Evolutionary conservation across 2,113 vertebrate species (phyloP).

Genomic region (Vanacampus margaritifer): DNA sequence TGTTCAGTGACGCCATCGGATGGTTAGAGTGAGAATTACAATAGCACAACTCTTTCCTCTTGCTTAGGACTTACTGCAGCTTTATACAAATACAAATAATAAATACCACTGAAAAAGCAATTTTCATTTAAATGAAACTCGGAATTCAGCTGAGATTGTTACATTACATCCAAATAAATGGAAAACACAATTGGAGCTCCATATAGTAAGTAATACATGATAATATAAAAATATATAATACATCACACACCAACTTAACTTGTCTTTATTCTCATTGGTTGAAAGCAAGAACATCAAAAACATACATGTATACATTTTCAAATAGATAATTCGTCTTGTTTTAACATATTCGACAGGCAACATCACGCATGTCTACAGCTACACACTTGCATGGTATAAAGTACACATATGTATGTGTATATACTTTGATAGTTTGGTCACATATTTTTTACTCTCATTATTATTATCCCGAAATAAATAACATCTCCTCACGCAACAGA

Average conservation of each 20-base stretch:
- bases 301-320: constrained; percentile 51
- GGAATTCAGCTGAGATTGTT: background rate
- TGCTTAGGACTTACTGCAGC: background rate
- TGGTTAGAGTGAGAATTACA: constrained; percentile 13
- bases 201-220: background rate
- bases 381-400: constrained; percentile 51
- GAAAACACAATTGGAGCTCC: background rate
- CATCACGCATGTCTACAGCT: constrained; percentile 55
- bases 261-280: constrained; percentile 59
- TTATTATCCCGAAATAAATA: constrained; percentile 69
- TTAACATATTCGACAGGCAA: constrained; percentile 55
- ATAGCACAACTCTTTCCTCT: background rate
- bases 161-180: background rate
- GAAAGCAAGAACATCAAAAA: constrained; percentile 67
- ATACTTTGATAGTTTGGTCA: constrained; percentile 59
- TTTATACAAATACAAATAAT: background rate
- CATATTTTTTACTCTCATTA: constrained; percentile 55
- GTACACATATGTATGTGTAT: constrained; percentile 39
- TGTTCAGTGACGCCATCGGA: background rate
- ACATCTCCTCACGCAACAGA: constrained; percentile 52
- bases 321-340: constrained; percentile 23
- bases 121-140: background rate
- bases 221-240: background rate
- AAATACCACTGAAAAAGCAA: background rate
- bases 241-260: constrained; percentile 2